These are phyloP conservation scores for Phytoseiulus persimilis DNA, from an alignment of 2,888 invertebrate genomes.

Conservation along the genomic window DNA sequence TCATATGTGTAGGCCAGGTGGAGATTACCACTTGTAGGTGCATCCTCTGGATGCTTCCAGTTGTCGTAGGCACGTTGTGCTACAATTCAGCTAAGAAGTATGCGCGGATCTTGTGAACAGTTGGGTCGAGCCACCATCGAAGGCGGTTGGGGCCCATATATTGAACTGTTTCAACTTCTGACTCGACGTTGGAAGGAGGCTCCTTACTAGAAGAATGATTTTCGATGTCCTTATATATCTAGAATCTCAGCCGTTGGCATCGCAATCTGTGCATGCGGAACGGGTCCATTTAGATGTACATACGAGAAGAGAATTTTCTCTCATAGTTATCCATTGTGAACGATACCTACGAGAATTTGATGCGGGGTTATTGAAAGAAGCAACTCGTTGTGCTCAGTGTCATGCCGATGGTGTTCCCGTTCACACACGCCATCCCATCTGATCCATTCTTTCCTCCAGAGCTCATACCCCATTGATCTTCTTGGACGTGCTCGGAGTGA, in stretches of 20 bases:
- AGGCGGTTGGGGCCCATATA: background rate
- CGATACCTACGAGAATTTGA: background rate
- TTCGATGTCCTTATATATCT: background rate
- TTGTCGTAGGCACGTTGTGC: slow-evolving; percentile 28
- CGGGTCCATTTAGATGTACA: background rate
- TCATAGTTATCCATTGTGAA: background rate
- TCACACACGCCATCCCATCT: background rate
- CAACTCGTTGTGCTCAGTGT: background rate
- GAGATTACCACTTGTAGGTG: background rate
- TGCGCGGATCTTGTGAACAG: background rate
- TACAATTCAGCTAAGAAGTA: background rate
- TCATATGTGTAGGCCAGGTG: background rate
- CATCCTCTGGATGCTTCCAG: background rate
- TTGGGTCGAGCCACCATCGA: background rate
- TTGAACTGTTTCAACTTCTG: background rate
- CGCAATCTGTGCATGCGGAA: background rate
- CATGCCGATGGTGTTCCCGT: background rate
- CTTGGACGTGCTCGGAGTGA: too few relatives aligned
- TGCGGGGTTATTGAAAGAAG: background rate
- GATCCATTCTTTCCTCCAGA: background rate
- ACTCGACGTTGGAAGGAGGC: background rate
- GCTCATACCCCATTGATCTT: background rate
- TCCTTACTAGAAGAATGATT: background rate
- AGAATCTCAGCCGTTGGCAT: background rate
- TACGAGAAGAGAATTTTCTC: background rate